phyloP scores from a whole-genome alignment of 2,888 invertebrate genomes.

The Chymomyza procnemis region DNA sequence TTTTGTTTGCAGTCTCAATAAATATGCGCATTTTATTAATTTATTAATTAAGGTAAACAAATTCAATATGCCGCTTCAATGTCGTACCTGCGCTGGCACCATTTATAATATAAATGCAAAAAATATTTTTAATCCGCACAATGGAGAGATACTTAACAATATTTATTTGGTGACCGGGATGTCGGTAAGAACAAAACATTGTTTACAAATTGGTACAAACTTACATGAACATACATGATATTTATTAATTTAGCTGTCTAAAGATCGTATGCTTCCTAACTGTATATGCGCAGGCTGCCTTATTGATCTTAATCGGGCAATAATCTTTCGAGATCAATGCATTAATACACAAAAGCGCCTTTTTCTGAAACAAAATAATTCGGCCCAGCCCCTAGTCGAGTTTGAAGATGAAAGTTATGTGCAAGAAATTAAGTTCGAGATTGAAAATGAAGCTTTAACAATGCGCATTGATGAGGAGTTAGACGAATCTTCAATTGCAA shows the following conservation, averaged over 20 bases:
- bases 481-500: background rate
- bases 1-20: background rate
- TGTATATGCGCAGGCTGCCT: conserved; percentile 31
- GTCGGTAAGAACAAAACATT: background rate
- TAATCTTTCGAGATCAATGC: conserved; percentile 19
- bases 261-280: conserved; percentile 30
- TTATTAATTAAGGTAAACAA: background rate
- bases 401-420: background rate
- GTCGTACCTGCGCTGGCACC: background rate
- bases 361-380: background rate
- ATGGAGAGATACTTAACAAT: background rate
- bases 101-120: background rate
- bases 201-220: background rate
- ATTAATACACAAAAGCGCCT: conserved; percentile 3
- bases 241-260: conserved; percentile 31
- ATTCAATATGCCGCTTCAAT: conserved; percentile 40
- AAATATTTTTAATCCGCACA: background rate
- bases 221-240: background rate
- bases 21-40: background rate
- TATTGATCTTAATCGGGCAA: conserved; percentile 6
- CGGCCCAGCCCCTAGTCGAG: background rate
- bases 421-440: background rate
- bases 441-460: background rate
- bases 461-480: background rate
- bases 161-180: conserved; percentile 48